These are phyloP conservation scores for Meloidogyne hapla DNA, from an alignment of 1,140 invertebrate genomes.

Conservation along the genomic window DNA sequence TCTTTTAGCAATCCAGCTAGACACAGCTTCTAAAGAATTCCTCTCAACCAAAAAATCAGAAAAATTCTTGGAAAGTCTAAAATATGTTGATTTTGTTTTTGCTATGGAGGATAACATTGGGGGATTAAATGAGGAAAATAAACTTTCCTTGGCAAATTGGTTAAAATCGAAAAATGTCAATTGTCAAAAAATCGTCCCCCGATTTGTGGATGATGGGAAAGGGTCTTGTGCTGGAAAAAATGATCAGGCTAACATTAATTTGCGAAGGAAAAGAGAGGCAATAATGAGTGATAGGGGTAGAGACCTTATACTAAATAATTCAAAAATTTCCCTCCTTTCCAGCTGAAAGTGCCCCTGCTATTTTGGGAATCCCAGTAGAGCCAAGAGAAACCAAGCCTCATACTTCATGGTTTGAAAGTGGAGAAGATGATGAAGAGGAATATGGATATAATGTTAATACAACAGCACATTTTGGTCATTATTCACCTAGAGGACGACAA, in stretches of 20 bases:
- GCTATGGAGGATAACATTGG: neutral
- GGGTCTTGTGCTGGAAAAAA: neutral
- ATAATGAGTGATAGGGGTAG: neutral
- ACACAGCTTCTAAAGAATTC: neutral
- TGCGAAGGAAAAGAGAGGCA: neutral
- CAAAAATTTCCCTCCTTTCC: too few species aligned
- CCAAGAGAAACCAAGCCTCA: neutral
- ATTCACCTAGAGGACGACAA: too few species aligned
- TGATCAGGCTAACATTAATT: neutral
- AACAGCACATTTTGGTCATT: neutral
- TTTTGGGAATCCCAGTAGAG: neutral
- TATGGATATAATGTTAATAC: neutral
- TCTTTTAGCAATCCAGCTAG: neutral
- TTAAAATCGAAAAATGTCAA: neutral
- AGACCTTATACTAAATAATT: too few species aligned
- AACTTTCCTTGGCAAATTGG: neutral
- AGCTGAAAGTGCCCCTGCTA: neutral
- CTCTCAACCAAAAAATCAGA: neutral
- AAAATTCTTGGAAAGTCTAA: neutral
- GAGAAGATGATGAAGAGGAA: neutral
- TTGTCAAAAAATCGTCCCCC: neutral
- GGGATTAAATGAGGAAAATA: too few species aligned
- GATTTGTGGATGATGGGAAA: neutral
- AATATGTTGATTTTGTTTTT: conserved; percentile 1
- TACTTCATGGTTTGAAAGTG: neutral